A percentile compares a stretch with the other conserved stretches of the same genome.
phyloP scores from a whole-genome alignment of 1,140 invertebrate genomes.

The Diachasma alloeum region DNA sequence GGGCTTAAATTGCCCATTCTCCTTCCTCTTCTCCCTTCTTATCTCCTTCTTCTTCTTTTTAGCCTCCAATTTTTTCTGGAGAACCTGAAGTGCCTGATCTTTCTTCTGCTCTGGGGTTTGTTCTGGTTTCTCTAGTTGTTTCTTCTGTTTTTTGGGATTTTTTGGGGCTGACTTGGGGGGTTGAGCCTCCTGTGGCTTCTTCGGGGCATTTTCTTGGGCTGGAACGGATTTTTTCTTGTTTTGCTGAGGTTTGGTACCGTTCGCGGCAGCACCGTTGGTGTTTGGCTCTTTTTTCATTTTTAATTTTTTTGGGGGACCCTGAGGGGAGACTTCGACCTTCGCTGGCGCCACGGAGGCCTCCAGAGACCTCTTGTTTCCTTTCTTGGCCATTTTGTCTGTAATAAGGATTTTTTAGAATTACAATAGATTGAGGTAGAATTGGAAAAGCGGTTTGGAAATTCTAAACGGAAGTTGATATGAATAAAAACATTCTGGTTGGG shows the following conservation, averaged over 20 bases:
- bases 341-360: background rate
- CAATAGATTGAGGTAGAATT: background rate
- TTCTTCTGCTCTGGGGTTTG: background rate
- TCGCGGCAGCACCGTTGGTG: background rate
- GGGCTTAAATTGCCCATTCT: conserved; percentile 15
- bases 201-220: background rate
- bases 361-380: background rate
- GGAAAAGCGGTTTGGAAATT: background rate
- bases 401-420: background rate
- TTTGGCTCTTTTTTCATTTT: background rate
- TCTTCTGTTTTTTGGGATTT: background rate
- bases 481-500: too few relatives aligned
- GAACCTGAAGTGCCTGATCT: background rate
- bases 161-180: background rate
- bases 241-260: background rate
- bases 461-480: too few relatives aligned
- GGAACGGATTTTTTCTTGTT: background rate
- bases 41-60: conserved; percentile 15
- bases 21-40: background rate
- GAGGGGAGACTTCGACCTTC: background rate
- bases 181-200: background rate
- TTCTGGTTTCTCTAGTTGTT: background rate
- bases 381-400: background rate
- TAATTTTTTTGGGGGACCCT: background rate
- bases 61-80: background rate